Conservation (phyloP, 2,113 vertebrate genomes). For the Micronycteris hirsuta region DNA sequence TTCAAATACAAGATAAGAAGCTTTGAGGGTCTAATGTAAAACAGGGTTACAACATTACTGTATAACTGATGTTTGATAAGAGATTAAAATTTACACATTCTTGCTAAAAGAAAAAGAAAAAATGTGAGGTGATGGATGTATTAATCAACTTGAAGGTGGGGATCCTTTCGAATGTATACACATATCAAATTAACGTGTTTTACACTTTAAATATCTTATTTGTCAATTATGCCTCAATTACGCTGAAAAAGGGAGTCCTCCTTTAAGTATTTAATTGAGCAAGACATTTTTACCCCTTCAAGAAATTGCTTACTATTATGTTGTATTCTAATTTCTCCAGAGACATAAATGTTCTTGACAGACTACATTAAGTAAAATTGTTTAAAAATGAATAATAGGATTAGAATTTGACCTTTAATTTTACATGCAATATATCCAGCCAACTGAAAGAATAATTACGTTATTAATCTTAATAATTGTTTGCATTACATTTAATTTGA, state of each 20-base stretch:
- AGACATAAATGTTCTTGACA: constrained; percentile 41
- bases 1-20: background rate
- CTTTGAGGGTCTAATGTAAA: background rate
- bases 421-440: background rate
- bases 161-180: too few relatives aligned
- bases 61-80: background rate
- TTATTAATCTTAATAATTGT: constrained; percentile 41
- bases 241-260: background rate
- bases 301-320: constrained; percentile 7
- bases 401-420: constrained; percentile 41
- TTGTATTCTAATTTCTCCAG: constrained; percentile 42
- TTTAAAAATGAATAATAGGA: constrained; percentile 47
- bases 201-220: background rate
- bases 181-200: background rate
- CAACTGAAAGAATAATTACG: constrained; percentile 3
- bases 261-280: constrained; percentile 40
- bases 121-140: background rate
- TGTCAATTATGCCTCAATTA: background rate
- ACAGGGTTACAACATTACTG: background rate
- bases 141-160: too few relatives aligned
- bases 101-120: background rate
- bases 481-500: constrained; percentile 2
- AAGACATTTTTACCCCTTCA: background rate
- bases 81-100: background rate
- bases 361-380: constrained; percentile 46